Base-by-base conservation (phyloP, 2,888 invertebrate species). In the Nemurella pictetii region DNA sequence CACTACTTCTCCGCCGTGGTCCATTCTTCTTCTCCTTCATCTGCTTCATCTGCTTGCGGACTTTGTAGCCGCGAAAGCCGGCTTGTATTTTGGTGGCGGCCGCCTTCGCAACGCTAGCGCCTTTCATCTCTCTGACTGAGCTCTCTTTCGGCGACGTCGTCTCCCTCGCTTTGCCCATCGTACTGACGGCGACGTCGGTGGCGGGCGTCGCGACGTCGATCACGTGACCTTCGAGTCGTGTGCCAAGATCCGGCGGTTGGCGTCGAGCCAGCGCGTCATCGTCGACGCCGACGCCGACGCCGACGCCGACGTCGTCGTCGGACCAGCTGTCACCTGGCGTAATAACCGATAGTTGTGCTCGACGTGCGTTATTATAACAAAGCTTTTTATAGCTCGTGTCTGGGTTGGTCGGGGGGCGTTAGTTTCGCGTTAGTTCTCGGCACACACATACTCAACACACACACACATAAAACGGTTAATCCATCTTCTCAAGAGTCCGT, bases 61-160 rank as follows among this genome's bases (percentile, higher is more conserved):
- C 86, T 28, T 91, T 90, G 87, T 92, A 93, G 0, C 93, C 93
- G 32, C 92, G 90, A 88, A 92, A 92, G 84, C 92, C 92, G 74
- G 93, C 92, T 89, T 93, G 93, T 83, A 93, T 93, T 88, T 92
- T 92, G 15, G 91, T 91, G 12, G 92, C 92, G 29, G 93, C 93
- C 28, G 93, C 93, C 88, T 85, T 83, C 12, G 86, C 80, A n/a
- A 75, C 26, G 15, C 32, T 74, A n/a, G 30, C 82, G 28, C 83
- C 85, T 80, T 85, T 93, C 88, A 91, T 92, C 20, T 91, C 81
- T 26, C 29, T 28, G 4, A n/a, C 9, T 3, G 26, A 27, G 32
- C 30, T 84, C 0, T 36, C 84, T 85, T 20, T 55, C 26, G 27
- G 72, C 83, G 81, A 85, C 86, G 26, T 29, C 83, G 74, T 87